Base-by-base conservation (phyloP, 2,888 invertebrate genomes). In the Sinodicranocentrus sp. region DNA sequence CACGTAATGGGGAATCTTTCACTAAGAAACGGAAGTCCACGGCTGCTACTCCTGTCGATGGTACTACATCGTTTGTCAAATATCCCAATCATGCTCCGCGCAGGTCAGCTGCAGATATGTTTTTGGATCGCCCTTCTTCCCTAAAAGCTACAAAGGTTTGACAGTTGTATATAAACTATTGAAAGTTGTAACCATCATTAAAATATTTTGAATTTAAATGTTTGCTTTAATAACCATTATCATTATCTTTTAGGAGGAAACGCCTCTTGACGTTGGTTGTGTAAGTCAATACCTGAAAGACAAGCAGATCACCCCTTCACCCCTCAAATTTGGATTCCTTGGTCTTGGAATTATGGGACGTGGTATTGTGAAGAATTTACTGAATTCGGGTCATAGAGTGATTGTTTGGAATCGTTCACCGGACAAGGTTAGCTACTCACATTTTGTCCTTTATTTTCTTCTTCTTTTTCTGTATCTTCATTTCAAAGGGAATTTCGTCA, bases 281-380 rank as follows among this genome's bases (percentile, higher is more conserved):
- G 93, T 95, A 0, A 94, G 95, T 0, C 94, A 95, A 88, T 94
- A 94, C 0, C 91, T 97, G 15, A 94, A 94, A 89, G 95, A 94
- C 89, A 97, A 96, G 91, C 94, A 96, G 88, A 96, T 98, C 87
- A 94, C 93, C 84, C 95, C 98, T 0, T 96, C 97, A 23, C 93
- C 93, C 87, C 93, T 95, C 91, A 95, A 94, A 90, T 98, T 98
- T 90, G 98, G 98, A 28, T 98, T 98, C 91, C 94, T 98, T 28
- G 98, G 98, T 0, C 93, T 98, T 39, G 98, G 98, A 78, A 96
- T 96, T 90, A 98, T 98, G 96, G 98, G 98, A 68, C 94, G 95
- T 84, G 97, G 97, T 26, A 96, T 98, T 90, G 97, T 98, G 19
- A 97, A 97, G 92, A 98, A 98, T 91, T 93, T 98, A 73, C 94